phyloP scores from a whole-genome alignment of 2,797 vertebrate species.

The Galago senegalensis region DNA sequence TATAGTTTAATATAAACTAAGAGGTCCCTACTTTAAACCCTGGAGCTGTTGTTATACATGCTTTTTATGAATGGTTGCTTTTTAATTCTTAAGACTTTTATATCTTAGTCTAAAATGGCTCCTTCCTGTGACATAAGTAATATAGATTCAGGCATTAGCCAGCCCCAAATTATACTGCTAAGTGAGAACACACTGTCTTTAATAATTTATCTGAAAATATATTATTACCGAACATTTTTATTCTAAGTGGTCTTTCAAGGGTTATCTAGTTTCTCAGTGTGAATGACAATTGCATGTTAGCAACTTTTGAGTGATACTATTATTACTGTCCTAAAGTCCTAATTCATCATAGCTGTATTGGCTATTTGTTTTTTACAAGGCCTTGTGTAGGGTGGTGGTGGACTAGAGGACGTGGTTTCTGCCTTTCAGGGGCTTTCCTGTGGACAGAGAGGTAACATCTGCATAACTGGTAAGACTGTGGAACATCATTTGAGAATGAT shows the following conservation, averaged over 20 bases:
- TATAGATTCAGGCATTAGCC: background rate
- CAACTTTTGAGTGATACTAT: constrained; percentile 17
- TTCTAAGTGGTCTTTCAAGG: constrained; percentile 24
- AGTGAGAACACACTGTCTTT: background rate
- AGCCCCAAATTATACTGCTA: background rate
- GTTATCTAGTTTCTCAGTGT: background rate
- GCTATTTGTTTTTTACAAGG: background rate
- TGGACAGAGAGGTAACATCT: background rate
- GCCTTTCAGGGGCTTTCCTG: background rate
- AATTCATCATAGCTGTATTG: background rate
- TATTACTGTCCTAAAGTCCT: background rate
- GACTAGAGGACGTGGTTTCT: background rate
- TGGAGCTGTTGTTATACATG: background rate
- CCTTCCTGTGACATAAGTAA: background rate
- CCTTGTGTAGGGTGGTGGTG: background rate
- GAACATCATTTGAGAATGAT: background rate
- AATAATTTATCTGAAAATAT: constrained; percentile 33
- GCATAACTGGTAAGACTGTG: background rate
- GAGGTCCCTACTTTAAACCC: background rate
- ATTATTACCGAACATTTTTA: constrained; percentile 31
- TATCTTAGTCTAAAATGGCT: constrained; percentile 6
- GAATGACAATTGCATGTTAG: background rate
- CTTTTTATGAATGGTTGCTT: constrained; percentile 30
- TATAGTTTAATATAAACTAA: background rate
- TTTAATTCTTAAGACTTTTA: constrained; percentile 40